Percentiles rank a stretch among this genome's conserved stretches.
phyloP scores from a whole-genome alignment of 2,113 vertebrate genomes.

The Cryptomyrus ogoouensis region DNA sequence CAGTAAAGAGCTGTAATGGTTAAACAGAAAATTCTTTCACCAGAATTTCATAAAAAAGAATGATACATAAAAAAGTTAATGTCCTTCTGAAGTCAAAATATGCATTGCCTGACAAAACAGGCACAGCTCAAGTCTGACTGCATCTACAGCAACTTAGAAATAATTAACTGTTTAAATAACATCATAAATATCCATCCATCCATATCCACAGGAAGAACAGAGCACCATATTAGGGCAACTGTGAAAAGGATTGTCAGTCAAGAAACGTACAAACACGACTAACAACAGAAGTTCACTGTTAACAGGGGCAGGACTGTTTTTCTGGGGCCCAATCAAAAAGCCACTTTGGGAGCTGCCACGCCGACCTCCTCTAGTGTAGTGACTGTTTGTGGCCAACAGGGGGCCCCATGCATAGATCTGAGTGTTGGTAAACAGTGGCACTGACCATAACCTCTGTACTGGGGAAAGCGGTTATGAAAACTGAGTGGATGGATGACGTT shows the following conservation, averaged over 20 bases:
- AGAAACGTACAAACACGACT: neutral
- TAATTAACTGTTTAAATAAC: neutral
- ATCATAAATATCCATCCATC: neutral
- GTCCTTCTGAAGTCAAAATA: neutral
- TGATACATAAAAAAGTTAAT: neutral
- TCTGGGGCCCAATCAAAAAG: neutral
- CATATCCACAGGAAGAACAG: neutral
- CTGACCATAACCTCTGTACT: neutral
- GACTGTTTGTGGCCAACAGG: neutral
- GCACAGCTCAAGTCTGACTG: neutral
- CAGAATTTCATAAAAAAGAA: neutral
- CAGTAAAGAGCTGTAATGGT: neutral
- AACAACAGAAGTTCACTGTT: neutral
- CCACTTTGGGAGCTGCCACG: neutral
- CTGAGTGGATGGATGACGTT: neutral
- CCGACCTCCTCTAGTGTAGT: neutral
- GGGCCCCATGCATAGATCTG: neutral
- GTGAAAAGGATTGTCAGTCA: neutral
- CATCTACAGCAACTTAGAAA: neutral
- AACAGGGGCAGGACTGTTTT: neutral
- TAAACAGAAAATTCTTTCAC: neutral
- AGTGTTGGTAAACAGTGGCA: neutral
- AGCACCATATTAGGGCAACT: neutral
- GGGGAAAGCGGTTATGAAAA: neutral
- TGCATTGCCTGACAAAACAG: neutral